phyloP scores from a whole-genome alignment of 2,113 vertebrate genomes.

The Progne subis region DNA sequence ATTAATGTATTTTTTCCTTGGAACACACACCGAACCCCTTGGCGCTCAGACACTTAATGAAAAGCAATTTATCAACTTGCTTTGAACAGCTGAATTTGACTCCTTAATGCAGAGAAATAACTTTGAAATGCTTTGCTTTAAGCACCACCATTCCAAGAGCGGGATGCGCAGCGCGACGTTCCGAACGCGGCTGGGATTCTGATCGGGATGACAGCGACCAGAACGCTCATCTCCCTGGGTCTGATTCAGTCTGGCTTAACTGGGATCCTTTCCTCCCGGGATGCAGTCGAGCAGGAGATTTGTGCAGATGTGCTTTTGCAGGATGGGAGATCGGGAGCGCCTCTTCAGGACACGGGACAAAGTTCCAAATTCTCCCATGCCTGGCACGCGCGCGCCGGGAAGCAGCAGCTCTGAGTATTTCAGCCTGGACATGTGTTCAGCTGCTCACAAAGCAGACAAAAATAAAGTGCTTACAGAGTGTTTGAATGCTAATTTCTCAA shows the following conservation, averaged over 20 bases:
- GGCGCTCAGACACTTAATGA: conserved; percentile 60
- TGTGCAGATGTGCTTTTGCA: not conserved
- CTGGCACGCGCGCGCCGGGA: not conserved
- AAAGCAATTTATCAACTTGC: conserved; percentile 67
- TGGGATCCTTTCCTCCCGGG: not conserved
- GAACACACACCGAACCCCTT: conserved; percentile 49
- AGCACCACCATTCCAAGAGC: not conserved
- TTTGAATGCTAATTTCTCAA: conserved; percentile 48
- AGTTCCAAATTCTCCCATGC: not conserved
- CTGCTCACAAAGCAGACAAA: conserved; percentile 52
- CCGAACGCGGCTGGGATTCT: not conserved
- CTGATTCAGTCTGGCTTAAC: not conserved
- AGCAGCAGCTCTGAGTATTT: not conserved
- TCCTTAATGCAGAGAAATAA: conserved; percentile 35
- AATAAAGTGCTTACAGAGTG: conserved; percentile 39
- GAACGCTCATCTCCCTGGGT: not conserved
- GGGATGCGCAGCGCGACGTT: accelerated
- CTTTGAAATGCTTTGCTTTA: conserved; percentile 17
- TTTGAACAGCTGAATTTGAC: conserved; percentile 40
- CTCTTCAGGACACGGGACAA: not conserved
- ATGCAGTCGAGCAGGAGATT: not conserved
- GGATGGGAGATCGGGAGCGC: not conserved
- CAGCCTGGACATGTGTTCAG: conserved; percentile 31
- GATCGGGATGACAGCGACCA: not conserved
- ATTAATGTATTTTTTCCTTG: conserved; percentile 55